Base-by-base conservation (phyloP, 2,113 vertebrate species). In the Myotis brandtii region DNA sequence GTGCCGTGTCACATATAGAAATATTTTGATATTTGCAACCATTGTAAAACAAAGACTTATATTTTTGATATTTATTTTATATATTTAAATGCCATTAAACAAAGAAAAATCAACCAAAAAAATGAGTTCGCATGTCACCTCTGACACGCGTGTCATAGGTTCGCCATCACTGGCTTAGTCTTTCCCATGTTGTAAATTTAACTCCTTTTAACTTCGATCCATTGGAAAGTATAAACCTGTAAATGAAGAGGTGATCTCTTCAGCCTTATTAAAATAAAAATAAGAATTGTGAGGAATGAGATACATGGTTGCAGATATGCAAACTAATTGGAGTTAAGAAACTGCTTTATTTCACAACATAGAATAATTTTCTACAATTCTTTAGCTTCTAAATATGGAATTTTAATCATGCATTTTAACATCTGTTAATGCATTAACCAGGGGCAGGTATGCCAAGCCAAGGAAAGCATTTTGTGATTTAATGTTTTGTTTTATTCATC, bases 211-310 rank as follows among this genome's bases (percentile, higher is more conserved):
- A 82, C 32, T 62, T 93, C 43, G 89, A 83, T 34, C 7, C 13
- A 91, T 67, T 21, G 54, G 66, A 80, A 6, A 93, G n/a, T 11
- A 79, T 67, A 84, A 0, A 0, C 93, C 23, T 2, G 4, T 85
- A 91, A 95, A 97, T 56, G 27, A 94, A 97, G 27, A 89, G 75
- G 46, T 34, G 7, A 14, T 46, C 7, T 72, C n/a, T 84, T 96
- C 21, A 83, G 66, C 0, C 12, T 72, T 64, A 40, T 75, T 88
- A 85, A 94, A 86, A 84, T 91, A 62, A 91, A 96, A 92, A 84
- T 91, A 62, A 91, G 95, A 94, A 73, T 64, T 62, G 30, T 67
- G 6, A 50, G 20, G 2, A 11, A 76, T 93, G 66, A 83, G 32
- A 34, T 20, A 20, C 37, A 8, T 88, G 27, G 54, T 52, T n/a